These are phyloP conservation scores for Helogale parvula DNA, from an alignment of 2,113 vertebrate species.

Conservation along the genomic window DNA sequence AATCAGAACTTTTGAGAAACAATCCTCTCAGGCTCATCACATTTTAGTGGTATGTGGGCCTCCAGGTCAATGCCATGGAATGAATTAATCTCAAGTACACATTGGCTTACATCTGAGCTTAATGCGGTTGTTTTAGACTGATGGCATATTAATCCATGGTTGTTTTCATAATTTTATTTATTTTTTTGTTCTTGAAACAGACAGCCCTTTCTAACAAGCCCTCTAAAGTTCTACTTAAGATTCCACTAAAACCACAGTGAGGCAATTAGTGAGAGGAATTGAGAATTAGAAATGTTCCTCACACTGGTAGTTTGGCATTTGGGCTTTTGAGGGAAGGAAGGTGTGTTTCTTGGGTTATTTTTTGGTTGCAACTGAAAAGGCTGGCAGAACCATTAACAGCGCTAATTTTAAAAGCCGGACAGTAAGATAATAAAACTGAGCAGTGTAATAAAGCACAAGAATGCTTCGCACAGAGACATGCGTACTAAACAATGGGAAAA, in stretches of 20 bases:
- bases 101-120: constrained; percentile 46
- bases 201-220: constrained; percentile 41
- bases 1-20: constrained; percentile 72
- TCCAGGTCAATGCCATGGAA: constrained; percentile 34
- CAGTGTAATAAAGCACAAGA: constrained; percentile 8
- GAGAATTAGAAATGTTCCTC: constrained; percentile 14
- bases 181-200: constrained; percentile 39
- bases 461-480: neutral
- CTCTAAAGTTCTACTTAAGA: constrained; percentile 43
- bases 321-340: constrained; percentile 24
- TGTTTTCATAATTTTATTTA: constrained; percentile 45
- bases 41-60: constrained; percentile 9
- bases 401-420: constrained; percentile 47
- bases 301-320: neutral
- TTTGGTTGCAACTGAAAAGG: constrained; percentile 15
- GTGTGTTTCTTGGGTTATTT: neutral
- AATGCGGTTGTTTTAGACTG: constrained; percentile 35
- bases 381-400: neutral
- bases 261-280: constrained; percentile 36
- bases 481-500: neutral
- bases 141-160: constrained; percentile 11
- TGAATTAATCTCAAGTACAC: constrained; percentile 63
- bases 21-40: constrained; percentile 60
- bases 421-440: neutral
- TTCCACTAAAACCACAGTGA: neutral